Evolutionary conservation across 2,888 invertebrate species (phyloP).

Genomic region (Calameuta filiformis): DNA sequence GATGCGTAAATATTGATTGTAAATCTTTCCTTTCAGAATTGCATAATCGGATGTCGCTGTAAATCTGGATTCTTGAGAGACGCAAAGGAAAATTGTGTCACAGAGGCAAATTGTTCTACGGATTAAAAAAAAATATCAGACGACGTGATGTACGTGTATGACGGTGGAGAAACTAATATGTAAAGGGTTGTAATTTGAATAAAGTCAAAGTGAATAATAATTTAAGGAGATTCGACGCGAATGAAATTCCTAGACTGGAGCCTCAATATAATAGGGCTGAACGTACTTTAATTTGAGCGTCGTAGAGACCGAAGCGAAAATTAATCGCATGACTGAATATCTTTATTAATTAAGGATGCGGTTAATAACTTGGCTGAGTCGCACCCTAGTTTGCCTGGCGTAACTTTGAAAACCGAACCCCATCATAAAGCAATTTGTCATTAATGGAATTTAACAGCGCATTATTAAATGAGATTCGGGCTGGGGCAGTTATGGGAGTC

Average conservation of each 20-base stretch:
- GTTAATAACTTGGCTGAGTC: constrained; percentile 32
- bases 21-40: constrained; percentile 18
- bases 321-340: constrained; percentile 31
- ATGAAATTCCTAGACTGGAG: background rate
- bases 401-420: constrained; percentile 23
- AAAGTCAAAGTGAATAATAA: too few species aligned
- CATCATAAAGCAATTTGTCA: constrained; percentile 42
- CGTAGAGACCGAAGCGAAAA: constrained; percentile 17
- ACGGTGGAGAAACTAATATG: too few species aligned
- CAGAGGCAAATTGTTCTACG: too few species aligned
- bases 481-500: constrained; percentile 10
- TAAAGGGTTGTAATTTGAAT: too few species aligned
- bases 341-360: constrained; percentile 37
- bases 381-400: constrained; percentile 17
- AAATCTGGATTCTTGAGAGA: constrained; percentile 30
- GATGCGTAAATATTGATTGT: too few species aligned
- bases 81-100: constrained; percentile 21
- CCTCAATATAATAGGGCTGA: background rate
- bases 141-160: too few species aligned
- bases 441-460: constrained; percentile 42
- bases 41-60: constrained; percentile 23
- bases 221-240: background rate
- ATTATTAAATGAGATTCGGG: constrained; percentile 31
- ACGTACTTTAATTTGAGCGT: constrained; percentile 20
- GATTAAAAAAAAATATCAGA: too few species aligned